These are phyloP conservation scores for Drosophila cardini DNA, from an alignment of 1,140 invertebrate species.

Conservation along the genomic window DNA sequence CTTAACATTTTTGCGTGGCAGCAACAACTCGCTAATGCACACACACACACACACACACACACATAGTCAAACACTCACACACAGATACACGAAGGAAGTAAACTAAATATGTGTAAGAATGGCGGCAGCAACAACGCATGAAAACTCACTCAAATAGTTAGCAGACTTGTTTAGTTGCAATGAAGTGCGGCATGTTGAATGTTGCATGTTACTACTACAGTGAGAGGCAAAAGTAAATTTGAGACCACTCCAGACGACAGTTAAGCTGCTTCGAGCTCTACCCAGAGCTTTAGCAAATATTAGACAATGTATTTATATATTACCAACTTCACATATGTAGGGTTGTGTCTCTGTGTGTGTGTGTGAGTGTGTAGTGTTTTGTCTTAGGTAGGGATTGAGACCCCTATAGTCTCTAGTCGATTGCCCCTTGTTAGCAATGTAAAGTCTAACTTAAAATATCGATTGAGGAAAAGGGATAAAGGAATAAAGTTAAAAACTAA, in stretches of 20 bases:
- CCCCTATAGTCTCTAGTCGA: conserved; percentile 10
- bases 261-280: conserved; percentile 51
- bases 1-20: conserved; percentile 30
- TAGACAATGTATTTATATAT: conserved; percentile 75
- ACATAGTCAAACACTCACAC: conserved; percentile 12
- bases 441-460: conserved; percentile 12
- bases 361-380: not conserved
- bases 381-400: conserved; percentile 11
- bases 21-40: conserved; percentile 41
- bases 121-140: conserved; percentile 56
- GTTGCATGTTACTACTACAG: not conserved
- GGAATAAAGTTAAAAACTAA: too few relatives aligned
- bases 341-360: not conserved
- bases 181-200: conserved; percentile 67
- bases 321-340: conserved; percentile 31
- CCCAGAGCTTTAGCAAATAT: conserved; percentile 60
- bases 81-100: conserved; percentile 18
- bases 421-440: not conserved
- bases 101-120: conserved; percentile 58
- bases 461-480: not conserved
- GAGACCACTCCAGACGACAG: conserved; percentile 65
- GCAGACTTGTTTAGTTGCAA: conserved; percentile 74
- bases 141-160: conserved; percentile 76
- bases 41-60: conserved; percentile 19
- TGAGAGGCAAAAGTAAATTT: conserved; percentile 51